Evolutionary conservation across 1,140 invertebrate genomes (phyloP).

Genomic region (Drosophila bifasciata): DNA sequence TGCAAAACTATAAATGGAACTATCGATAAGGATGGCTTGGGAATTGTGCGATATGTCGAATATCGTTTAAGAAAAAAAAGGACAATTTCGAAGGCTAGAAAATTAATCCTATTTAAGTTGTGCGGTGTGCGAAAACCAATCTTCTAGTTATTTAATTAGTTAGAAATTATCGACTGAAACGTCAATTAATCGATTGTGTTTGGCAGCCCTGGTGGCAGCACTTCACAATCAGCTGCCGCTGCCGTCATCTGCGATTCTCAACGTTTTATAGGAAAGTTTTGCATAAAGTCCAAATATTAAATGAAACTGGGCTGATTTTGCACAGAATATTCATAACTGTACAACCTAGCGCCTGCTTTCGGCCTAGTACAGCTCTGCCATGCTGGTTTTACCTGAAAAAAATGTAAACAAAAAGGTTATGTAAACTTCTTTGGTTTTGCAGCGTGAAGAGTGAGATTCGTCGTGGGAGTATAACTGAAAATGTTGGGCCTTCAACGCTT

Average conservation of each 20-base stretch:
- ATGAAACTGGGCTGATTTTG: slow-evolving; percentile 29
- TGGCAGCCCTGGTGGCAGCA: neutral
- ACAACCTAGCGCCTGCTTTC: neutral
- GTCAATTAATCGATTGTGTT: too few species aligned
- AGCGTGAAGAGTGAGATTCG: slow-evolving; percentile 54
- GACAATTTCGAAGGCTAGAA: neutral
- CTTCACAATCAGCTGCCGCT: slow-evolving; percentile 35
- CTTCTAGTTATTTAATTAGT: neutral
- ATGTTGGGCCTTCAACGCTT: slow-evolving; percentile 79
- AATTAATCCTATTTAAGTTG: neutral
- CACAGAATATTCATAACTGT: neutral
- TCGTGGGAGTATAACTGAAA: slow-evolving; percentile 44
- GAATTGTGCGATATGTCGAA: too few species aligned
- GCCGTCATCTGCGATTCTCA: slow-evolving; percentile 63
- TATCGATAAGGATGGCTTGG: neutral
- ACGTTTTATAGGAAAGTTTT: slow-evolving; percentile 60
- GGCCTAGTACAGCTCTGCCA: neutral
- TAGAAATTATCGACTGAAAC: too few species aligned
- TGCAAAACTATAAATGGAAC: neutral
- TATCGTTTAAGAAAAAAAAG: too few species aligned
- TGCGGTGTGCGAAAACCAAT: neutral
- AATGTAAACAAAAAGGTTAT: slow-evolving; percentile 83
- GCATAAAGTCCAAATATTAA: slow-evolving; percentile 25
- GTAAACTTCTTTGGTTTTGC: slow-evolving; percentile 75
- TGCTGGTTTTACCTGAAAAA: slow-evolving; percentile 11